Percentiles rank a stretch among this genome's conserved stretches.
Conservation (phyloP, 2,113 vertebrate genomes). For the Clinocottus analis region DNA sequence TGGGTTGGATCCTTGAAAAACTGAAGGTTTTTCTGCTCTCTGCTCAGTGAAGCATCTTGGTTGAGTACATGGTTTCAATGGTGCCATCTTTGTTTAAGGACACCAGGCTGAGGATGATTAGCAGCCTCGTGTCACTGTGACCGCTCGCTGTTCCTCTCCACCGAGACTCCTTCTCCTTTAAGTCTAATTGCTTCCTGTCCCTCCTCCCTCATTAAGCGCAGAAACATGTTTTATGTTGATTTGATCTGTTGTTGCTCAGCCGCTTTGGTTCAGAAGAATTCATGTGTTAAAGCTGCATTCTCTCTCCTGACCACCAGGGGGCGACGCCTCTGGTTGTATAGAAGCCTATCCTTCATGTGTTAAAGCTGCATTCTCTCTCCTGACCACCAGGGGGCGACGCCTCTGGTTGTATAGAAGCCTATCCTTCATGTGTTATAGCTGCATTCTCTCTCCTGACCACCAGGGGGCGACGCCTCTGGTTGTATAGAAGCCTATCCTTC, state of each 20-base stretch:
- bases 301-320: background rate
- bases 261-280: background rate
- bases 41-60: conserved; percentile 3
- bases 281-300: background rate
- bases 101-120: background rate
- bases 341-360: background rate
- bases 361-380: background rate
- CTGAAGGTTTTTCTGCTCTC: background rate
- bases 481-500: too few species aligned
- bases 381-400: background rate
- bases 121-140: background rate
- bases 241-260: background rate
- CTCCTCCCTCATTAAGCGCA: too few species aligned
- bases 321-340: background rate
- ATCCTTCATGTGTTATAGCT: background rate
- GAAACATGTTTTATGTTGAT: background rate
- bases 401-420: background rate
- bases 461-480: too few species aligned
- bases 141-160: background rate
- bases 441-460: too few species aligned
- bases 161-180: background rate
- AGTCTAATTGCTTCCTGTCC: background rate
- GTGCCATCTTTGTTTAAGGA: background rate
- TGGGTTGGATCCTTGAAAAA: background rate
- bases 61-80: background rate